Evolutionary conservation across 2,113 vertebrate species (phyloP).

Genomic region (Penelope pileata): DNA sequence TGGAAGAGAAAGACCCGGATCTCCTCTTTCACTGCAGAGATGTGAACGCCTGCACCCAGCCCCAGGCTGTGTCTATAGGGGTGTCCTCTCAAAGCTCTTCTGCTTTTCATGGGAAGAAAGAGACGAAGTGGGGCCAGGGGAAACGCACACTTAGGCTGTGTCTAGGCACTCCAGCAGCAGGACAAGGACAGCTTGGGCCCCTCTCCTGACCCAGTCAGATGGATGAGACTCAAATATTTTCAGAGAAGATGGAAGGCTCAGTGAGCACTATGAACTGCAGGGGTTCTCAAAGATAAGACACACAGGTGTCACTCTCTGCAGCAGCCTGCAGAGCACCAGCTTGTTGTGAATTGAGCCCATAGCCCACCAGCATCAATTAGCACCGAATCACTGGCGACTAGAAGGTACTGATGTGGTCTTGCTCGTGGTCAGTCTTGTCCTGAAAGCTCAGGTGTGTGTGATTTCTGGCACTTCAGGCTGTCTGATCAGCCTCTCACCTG

Average conservation of each 20-base stretch:
- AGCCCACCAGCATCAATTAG: not conserved
- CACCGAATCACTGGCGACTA: not conserved
- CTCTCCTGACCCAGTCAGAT: not conserved
- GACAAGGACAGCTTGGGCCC: not conserved
- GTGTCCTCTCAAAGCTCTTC: not conserved
- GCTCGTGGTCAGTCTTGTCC: accelerated
- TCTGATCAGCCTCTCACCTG: not conserved
- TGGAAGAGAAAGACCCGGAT: not conserved
- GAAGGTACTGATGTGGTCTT: not conserved
- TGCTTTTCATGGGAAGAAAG: not conserved
- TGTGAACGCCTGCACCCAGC: not conserved
- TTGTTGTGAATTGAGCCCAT: not conserved
- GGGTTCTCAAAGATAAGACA: not conserved
- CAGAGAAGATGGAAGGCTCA: not conserved
- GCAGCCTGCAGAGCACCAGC: not conserved
- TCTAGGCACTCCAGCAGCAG: not conserved
- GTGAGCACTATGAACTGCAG: not conserved
- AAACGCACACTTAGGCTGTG: accelerated
- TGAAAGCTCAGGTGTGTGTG: not conserved
- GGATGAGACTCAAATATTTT: not conserved
- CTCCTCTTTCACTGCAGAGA: not conserved
- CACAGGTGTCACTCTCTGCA: not conserved
- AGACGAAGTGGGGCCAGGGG: not conserved
- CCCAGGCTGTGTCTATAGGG: not conserved
- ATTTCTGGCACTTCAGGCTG: not conserved